These are phyloP conservation scores for Gambusia yucatana DNA, from an alignment of 2,797 vertebrate species.

Conservation along the genomic window DNA sequence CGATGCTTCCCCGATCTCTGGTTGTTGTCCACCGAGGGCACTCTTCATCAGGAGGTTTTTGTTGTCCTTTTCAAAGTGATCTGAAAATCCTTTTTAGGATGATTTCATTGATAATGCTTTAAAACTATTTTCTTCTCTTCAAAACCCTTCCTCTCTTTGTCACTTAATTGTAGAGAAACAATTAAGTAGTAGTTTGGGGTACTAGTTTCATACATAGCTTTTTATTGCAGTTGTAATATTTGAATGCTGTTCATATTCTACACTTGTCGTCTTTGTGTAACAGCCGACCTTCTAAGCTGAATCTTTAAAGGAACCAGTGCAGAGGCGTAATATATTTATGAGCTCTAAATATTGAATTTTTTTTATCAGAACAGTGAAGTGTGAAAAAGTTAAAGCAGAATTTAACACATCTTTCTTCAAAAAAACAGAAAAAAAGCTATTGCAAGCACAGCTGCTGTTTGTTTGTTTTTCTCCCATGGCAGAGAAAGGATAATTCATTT, in stretches of 20 bases:
- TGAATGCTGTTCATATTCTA: not conserved
- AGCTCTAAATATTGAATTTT: slow-evolving; percentile 43
- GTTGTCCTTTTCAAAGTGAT: slow-evolving; percentile 10
- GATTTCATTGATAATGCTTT: slow-evolving; percentile 31
- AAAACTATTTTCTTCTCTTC: slow-evolving; percentile 21
- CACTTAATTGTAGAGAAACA: slow-evolving; percentile 4
- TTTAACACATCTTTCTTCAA: slow-evolving; percentile 23
- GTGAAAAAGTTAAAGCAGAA: slow-evolving; percentile 25
- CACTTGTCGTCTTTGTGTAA: not conserved
- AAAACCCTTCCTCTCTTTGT: slow-evolving; percentile 14
- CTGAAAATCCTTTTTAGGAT: slow-evolving; percentile 50
- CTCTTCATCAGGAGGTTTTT: slow-evolving; percentile 10
- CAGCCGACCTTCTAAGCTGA: slow-evolving; percentile 2
- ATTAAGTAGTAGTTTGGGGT: not conserved
- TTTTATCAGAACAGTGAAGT: slow-evolving; percentile 19
- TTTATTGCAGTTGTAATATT: not conserved
- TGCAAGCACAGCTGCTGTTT: slow-evolving; percentile 33
- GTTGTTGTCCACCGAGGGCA: slow-evolving; percentile 13
- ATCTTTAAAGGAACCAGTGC: slow-evolving; percentile 15
- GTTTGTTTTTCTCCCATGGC: slow-evolving; percentile 18
- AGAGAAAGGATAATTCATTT: slow-evolving; percentile 4
- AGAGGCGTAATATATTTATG: slow-evolving; percentile 40
- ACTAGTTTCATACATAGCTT: not conserved
- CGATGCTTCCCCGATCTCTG: slow-evolving; percentile 9
- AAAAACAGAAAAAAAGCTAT: slow-evolving; percentile 5